Conservation (phyloP, 2,113 vertebrate species). For the Clarias batrachus region DNA sequence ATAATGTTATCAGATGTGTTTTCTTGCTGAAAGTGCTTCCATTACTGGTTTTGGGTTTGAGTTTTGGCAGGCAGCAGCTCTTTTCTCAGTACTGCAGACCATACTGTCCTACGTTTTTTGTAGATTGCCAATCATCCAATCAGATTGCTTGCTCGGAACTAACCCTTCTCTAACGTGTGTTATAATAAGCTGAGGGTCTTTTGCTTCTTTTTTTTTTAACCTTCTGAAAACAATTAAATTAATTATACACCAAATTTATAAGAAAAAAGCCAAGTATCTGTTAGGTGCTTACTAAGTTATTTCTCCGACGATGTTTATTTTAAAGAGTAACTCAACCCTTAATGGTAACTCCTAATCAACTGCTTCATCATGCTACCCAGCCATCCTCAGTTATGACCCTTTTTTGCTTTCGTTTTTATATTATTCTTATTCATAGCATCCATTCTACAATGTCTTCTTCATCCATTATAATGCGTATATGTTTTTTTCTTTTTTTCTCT, state of each 20-base stretch:
- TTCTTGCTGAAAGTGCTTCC: no score
- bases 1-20: no score
- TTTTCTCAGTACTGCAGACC: no score
- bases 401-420: conserved; percentile 6
- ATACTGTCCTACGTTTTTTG: no score
- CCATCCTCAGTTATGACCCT: conserved; percentile 42
- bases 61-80: no score
- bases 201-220: no score
- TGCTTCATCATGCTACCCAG: conserved; percentile 45
- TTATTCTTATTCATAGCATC: conserved; percentile 40
- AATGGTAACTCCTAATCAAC: conserved; percentile 56
- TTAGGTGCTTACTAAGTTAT: conserved; percentile 47
- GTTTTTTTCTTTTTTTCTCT: no score
- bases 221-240: background rate
- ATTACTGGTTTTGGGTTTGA: no score
- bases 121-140: no score
- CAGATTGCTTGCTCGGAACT: no score
- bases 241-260: background rate
- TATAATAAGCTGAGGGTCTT: no score
- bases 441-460: background rate
- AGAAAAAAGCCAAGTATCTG: background rate
- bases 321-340: conserved; percentile 56
- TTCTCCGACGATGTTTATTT: conserved; percentile 52
- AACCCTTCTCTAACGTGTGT: no score
- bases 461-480: background rate